Percentiles rank a stretch among this genome's conserved stretches.
Evolutionary conservation across 1,140 invertebrate species (phyloP).

Genomic region (Calycopis cecrops): DNA sequence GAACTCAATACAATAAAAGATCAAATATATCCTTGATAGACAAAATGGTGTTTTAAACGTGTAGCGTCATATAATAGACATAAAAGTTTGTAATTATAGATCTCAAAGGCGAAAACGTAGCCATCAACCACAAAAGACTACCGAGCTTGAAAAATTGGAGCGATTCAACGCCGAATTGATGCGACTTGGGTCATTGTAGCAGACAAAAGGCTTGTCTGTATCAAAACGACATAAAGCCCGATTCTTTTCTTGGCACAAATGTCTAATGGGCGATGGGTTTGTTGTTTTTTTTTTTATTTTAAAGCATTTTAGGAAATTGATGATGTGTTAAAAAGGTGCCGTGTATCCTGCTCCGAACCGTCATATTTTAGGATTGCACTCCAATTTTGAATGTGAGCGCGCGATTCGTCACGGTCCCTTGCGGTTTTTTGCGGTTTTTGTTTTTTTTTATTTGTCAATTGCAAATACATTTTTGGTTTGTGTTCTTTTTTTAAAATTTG

Average conservation of each 20-base stretch:
- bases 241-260: slow-evolving; percentile 56
- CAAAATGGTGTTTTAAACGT: neutral
- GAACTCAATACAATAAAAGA: neutral
- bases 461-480: neutral
- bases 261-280: slow-evolving; percentile 55
- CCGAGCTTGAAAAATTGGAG: slow-evolving; percentile 71
- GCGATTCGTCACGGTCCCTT: slow-evolving; percentile 44
- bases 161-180: slow-evolving; percentile 60
- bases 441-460: slow-evolving; percentile 29
- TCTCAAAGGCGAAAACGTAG: slow-evolving; percentile 31
- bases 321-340: slow-evolving; percentile 71
- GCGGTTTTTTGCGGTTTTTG: slow-evolving; percentile 36
- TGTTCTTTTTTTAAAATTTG: no score
- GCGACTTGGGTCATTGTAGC: slow-evolving; percentile 50
- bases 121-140: slow-evolving; percentile 64
- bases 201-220: slow-evolving; percentile 60
- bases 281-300: slow-evolving; percentile 55
- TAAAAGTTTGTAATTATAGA: slow-evolving; percentile 38
- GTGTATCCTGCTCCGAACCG: slow-evolving; percentile 42
- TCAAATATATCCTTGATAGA: neutral
- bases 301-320: slow-evolving; percentile 52
- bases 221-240: slow-evolving; percentile 71
- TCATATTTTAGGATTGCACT: slow-evolving; percentile 39
- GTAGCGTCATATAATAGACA: neutral
- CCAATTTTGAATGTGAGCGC: slow-evolving; percentile 41